Evolutionary conservation across 2,113 vertebrate genomes (phyloP).

Genomic region (Peromyscus maniculatus): DNA sequence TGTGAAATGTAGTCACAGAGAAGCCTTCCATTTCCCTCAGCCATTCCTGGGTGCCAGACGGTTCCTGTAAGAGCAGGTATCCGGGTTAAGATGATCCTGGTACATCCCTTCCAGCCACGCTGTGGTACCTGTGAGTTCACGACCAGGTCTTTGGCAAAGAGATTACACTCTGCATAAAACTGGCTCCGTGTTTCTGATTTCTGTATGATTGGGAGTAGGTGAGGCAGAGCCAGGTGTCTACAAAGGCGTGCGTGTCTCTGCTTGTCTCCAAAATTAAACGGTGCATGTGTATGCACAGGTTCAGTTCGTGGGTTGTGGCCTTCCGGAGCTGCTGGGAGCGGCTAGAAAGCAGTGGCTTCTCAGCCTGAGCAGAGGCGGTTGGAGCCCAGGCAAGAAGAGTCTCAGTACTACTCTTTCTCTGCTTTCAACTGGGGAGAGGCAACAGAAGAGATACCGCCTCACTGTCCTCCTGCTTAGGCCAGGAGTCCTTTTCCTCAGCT

Average conservation of each 20-base stretch:
- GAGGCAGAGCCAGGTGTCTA: constrained; percentile 70
- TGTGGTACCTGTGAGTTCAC: constrained; percentile 76
- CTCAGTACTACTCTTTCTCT: not conserved
- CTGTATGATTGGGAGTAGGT: constrained; percentile 74
- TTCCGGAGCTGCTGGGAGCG: not conserved
- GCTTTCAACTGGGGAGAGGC: not conserved
- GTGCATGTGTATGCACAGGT: not conserved
- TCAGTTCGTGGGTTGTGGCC: not conserved
- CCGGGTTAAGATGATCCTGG: constrained; percentile 60
- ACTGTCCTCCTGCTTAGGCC: not conserved
- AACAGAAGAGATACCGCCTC: not conserved
- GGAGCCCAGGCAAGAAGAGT: too few relatives aligned
- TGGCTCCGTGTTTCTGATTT: constrained; percentile 77
- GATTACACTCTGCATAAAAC: constrained; percentile 51
- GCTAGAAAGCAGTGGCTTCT: not conserved
- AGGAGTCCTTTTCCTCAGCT: not conserved
- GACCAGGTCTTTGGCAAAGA: constrained; percentile 80
- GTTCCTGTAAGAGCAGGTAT: constrained; percentile 71
- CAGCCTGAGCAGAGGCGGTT: not conserved
- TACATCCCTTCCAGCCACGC: constrained; percentile 66
- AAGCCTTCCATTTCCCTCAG: constrained; percentile 21
- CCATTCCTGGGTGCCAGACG: constrained; percentile 59
- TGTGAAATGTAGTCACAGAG: not conserved
- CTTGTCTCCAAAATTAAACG: constrained; percentile 21
- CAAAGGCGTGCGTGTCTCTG: constrained; percentile 62